Base-by-base conservation (phyloP, 2,113 vertebrate species). In the Dolichallabes microphthalmus region DNA sequence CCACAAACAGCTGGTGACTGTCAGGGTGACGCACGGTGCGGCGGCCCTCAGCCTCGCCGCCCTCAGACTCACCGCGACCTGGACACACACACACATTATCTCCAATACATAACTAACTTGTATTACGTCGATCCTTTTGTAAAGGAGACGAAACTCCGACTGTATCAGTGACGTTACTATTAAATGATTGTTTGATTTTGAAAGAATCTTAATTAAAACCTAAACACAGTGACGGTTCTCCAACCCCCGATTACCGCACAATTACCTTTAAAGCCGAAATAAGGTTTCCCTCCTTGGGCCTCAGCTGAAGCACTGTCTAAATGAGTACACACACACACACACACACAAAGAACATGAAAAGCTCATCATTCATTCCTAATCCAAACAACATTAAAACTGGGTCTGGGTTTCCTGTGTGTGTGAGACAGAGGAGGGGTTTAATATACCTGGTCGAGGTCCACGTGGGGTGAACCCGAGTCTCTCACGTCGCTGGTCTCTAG, bases 1-100 rank as follows among this genome's bases (percentile, higher is more conserved):
- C 98, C 66, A 99, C 98, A 27, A 99, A 99, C 0, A 99, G 95
- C 89, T 99, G 98, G 80, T 99, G 98, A 86, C 96, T 96, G 75
- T 99, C 98, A 0, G 98, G 98, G 83, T 99, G 98, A 85, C 98
- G 90, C 88, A 97, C 93, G 25, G 94, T 92, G 57, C 98, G 90
- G 11, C 98, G 95, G 0, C 95, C 95, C 91, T 99, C 98, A 57
- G 9, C 85, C 20, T 98, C 97, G 0, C 96, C 96, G 85, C 93
- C 96, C 66, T 99, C 98, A 58, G 79, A 77, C 1, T 97, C 97
- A 57, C 98, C 98, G 0, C 97, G 95, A 25, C 95, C 98, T 98
- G 10, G 13, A 73, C 85, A 89, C 35, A 77, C 17, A 82, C n/a
- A 64, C 50, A n/a, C 57, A 57, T 32, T 22, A 13, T 30, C 30